Conservation (phyloP, 2,888 invertebrate species). For the Leptarthrus brevirostris region DNA sequence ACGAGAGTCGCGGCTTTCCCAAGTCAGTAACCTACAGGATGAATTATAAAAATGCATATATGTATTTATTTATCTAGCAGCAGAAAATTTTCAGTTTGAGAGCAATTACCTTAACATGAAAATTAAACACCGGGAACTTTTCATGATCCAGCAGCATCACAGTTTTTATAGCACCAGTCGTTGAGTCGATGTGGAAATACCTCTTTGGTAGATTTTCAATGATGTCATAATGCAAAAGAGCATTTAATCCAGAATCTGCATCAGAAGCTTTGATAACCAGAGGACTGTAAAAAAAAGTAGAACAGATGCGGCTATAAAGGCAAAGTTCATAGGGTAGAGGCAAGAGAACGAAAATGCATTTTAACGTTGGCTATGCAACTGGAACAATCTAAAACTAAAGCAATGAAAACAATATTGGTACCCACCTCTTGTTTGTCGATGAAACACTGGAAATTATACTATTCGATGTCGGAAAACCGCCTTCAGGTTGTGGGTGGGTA, state of each 20-base stretch:
- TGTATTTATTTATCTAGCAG: background rate
- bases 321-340: background rate
- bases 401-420: background rate
- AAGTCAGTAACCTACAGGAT: conserved; percentile 76
- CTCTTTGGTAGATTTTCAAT: conserved; percentile 81
- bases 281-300: conserved; percentile 70
- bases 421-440: conserved; percentile 40
- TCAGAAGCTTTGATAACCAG: conserved; percentile 88
- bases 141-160: conserved; percentile 85
- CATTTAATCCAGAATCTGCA: conserved; percentile 87
- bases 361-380: background rate
- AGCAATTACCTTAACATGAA: conserved; percentile 78
- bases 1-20: conserved; percentile 84
- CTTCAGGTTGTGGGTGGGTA: conserved; percentile 13
- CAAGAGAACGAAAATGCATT: background rate
- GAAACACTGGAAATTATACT: conserved; percentile 19
- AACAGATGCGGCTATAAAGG: background rate
- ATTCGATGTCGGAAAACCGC: conserved; percentile 25
- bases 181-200: conserved; percentile 87
- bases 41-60: conserved; percentile 2
- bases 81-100: background rate
- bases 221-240: conserved; percentile 86
- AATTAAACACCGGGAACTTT: conserved; percentile 74
- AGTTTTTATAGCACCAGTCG: conserved; percentile 87
- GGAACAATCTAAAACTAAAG: background rate